A percentile compares a stretch with the other conserved stretches of the same genome.
These are phyloP conservation scores for Ceyx melanurus DNA, from an alignment of 2,113 vertebrate species.

Conservation along the genomic window DNA sequence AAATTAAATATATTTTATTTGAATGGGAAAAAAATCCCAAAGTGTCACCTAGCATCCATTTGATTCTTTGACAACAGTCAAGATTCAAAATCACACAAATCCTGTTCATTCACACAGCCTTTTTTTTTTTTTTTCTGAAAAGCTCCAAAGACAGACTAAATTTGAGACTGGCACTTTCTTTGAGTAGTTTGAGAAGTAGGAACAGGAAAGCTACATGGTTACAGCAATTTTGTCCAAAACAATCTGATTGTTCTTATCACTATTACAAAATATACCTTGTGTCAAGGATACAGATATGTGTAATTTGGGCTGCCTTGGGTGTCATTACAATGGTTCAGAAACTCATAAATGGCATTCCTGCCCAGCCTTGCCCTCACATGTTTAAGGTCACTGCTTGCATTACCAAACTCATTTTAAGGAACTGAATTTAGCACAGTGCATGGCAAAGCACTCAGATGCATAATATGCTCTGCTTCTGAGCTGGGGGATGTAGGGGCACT, in stretches of 20 bases:
- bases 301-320: neutral
- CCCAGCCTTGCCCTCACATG: neutral
- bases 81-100: neutral
- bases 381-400: neutral
- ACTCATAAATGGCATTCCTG: neutral
- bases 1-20: neutral
- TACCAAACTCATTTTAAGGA: neutral
- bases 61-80: neutral
- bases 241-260: neutral
- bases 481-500: rapidly evolving
- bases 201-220: neutral
- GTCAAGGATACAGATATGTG: neutral
- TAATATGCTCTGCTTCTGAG: neutral
- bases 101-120: neutral
- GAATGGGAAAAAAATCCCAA: neutral
- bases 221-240: neutral
- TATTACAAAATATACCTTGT: neutral
- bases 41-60: neutral
- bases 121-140: neutral
- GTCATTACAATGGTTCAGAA: neutral
- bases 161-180: neutral
- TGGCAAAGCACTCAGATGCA: neutral
- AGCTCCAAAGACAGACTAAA: neutral
- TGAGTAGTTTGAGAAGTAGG: neutral
- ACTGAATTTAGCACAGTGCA: neutral